Conservation (phyloP, 2,113 vertebrate genomes). For the Coturnix japonica region DNA sequence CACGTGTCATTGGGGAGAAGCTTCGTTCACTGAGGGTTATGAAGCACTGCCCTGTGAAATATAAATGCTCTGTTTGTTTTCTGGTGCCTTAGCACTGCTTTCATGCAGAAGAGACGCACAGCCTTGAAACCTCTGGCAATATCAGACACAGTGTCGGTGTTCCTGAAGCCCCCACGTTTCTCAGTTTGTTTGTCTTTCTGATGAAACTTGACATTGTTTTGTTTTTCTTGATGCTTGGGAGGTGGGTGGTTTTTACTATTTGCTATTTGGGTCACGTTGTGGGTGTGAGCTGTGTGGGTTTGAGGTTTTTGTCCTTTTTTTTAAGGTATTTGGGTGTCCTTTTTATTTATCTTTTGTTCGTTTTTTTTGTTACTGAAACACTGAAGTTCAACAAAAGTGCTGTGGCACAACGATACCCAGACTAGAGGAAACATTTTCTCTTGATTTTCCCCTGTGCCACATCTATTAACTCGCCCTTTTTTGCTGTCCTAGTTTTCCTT, state of each 20-base stretch:
- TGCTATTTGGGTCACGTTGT: background rate
- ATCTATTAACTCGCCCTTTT: background rate
- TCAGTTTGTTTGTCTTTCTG: background rate
- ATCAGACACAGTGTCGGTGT: background rate
- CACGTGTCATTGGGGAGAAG: background rate
- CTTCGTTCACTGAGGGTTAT: background rate
- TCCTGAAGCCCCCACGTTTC: background rate
- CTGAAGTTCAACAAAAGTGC: background rate
- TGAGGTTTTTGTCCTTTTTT: background rate
- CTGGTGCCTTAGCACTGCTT: accelerated
- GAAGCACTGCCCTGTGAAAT: too few relatives aligned
- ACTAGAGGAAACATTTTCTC: background rate
- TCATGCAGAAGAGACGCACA: background rate
- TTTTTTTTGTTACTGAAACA: background rate
- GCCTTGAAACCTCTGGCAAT: background rate
- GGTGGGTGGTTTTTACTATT: background rate
- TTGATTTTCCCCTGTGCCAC: background rate
- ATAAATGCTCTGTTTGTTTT: background rate
- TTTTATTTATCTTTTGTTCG: background rate
- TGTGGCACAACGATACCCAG: background rate
- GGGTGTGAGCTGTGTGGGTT: too few relatives aligned
- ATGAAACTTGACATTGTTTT: background rate
- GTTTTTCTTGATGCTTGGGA: background rate
- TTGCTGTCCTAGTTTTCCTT: background rate
- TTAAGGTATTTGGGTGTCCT: background rate